phyloP scores from a whole-genome alignment of 2,888 invertebrate species.

The Cordilura impudica region DNA sequence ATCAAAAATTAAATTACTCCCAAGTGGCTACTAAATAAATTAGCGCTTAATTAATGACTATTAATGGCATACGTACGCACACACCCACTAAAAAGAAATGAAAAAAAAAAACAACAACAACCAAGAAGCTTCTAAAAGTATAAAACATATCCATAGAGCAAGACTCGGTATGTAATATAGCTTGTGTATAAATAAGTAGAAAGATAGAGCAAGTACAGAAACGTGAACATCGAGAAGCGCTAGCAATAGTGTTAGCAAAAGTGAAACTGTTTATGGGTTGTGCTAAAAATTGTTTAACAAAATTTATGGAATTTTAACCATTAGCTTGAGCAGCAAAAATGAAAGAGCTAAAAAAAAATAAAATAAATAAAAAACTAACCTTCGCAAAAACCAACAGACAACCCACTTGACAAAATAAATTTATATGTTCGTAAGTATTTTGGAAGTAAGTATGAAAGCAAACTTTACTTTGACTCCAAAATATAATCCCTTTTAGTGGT shows the following conservation, averaged over 20 bases:
- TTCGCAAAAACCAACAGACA: neutral
- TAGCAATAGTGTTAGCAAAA: neutral
- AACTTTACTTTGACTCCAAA: constrained; percentile 14
- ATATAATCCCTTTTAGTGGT: constrained; percentile 13
- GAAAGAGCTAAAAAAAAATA: neutral
- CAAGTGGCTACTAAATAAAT: constrained; percentile 66
- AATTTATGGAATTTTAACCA: constrained; percentile 41
- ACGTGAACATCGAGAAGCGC: neutral
- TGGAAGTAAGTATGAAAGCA: neutral
- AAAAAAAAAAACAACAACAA: neutral
- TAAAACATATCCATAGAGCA: neutral
- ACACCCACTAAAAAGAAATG: constrained; percentile 15
- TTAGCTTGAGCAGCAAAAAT: neutral
- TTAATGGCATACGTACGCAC: constrained; percentile 59
- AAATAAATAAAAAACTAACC: too few relatives aligned
- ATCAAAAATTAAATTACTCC: constrained; percentile 64
- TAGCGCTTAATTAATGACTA: constrained; percentile 65
- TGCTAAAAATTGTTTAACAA: neutral
- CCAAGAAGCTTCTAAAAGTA: neutral
- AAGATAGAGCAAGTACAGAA: neutral
- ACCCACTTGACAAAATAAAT: neutral
- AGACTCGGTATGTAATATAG: neutral
- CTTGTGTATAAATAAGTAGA: neutral
- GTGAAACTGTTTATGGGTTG: constrained; percentile 18
- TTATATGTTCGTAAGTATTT: too few relatives aligned